phyloP scores from a whole-genome alignment of 2,888 invertebrate genomes.

The Xanthorhoe spadicearia region DNA sequence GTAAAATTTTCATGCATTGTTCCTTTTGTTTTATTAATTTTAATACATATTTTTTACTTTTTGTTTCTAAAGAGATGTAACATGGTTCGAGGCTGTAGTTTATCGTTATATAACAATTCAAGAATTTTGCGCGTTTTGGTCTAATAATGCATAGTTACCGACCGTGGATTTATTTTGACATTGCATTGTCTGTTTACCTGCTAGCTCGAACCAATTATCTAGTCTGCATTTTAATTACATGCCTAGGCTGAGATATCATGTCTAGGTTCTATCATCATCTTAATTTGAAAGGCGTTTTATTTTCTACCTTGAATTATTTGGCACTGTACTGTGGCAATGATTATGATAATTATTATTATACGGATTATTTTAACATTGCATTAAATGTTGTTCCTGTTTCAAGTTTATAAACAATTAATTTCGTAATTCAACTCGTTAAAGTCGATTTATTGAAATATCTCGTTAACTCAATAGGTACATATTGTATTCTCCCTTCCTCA shows the following conservation, averaged over 20 bases:
- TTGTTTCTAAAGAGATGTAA: no score
- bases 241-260: background rate
- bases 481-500: background rate
- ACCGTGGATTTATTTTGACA: constrained; percentile 46
- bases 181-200: constrained; percentile 42
- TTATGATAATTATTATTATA: background rate
- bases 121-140: constrained; percentile 42
- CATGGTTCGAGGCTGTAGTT: background rate
- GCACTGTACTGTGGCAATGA: background rate
- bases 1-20: no score
- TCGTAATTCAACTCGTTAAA: background rate
- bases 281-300: constrained; percentile 5
- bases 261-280: constrained; percentile 6
- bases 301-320: constrained; percentile 2
- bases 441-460: background rate
- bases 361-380: background rate
- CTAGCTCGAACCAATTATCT: constrained; percentile 25
- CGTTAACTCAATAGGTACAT: background rate
- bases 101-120: constrained; percentile 40
- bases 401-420: background rate
- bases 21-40: no score
- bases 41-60: no score
- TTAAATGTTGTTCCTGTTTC: background rate
- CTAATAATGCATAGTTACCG: constrained; percentile 37
- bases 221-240: constrained; percentile 20